These are phyloP conservation scores for Neomorphus geoffroyi DNA, from an alignment of 2,797 vertebrate genomes.

Conservation along the genomic window DNA sequence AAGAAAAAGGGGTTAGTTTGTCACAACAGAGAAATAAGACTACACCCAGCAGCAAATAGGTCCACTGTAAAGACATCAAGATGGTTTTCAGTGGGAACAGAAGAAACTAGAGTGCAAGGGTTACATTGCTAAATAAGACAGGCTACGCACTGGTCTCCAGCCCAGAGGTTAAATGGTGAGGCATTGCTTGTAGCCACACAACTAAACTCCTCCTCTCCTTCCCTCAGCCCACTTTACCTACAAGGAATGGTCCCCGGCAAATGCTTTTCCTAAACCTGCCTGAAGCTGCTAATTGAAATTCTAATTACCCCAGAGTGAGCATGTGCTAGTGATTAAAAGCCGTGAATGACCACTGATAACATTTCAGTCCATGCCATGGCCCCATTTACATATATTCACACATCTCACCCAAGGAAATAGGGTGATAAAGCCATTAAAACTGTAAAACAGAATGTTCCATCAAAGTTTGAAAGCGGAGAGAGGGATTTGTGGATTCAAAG, in stretches of 20 bases:
- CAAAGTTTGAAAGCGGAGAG: background rate
- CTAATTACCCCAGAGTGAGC: background rate
- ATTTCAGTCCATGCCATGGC: background rate
- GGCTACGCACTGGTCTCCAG: background rate
- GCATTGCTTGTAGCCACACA: background rate
- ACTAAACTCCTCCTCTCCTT: background rate
- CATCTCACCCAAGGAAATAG: background rate
- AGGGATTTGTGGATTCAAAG: background rate
- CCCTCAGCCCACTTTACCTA: background rate
- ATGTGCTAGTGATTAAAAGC: background rate
- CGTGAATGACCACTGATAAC: background rate
- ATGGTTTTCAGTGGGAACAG: background rate
- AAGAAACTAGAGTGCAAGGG: background rate
- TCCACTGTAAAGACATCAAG: background rate
- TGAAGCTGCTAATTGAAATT: slow-evolving; percentile 3
- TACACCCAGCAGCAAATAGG: background rate
- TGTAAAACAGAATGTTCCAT: rapidly evolving
- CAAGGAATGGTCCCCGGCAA: background rate
- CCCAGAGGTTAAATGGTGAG: background rate
- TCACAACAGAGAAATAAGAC: background rate
- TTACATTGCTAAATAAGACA: background rate
- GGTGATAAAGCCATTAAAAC: background rate
- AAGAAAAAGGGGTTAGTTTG: background rate
- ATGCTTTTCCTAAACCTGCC: background rate
- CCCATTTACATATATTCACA: background rate